These are phyloP conservation scores for Aphelinus certus DNA, from an alignment of 1,140 invertebrate species.

Conservation along the genomic window DNA sequence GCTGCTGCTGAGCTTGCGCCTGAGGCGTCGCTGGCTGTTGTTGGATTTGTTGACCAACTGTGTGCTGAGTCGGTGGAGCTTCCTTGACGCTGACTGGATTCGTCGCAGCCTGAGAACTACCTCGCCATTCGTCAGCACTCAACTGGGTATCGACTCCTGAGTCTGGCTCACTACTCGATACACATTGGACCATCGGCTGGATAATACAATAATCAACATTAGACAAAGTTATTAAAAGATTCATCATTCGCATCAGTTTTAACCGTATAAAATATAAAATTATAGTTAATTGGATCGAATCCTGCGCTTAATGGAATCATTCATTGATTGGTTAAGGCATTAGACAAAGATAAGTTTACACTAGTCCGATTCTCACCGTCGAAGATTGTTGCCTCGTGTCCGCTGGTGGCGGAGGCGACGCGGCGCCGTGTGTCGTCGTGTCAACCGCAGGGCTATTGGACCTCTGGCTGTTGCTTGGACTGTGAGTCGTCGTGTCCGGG, in stretches of 20 bases:
- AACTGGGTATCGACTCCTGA: constrained; percentile 69
- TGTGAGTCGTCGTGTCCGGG: constrained; percentile 84
- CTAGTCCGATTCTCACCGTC: constrained; percentile 59
- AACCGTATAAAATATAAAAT: neutral
- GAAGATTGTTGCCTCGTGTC: constrained; percentile 65
- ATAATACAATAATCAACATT: constrained; percentile 43
- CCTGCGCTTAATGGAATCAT: too few species aligned
- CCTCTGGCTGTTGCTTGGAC: constrained; percentile 70
- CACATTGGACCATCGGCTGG: constrained; percentile 84
- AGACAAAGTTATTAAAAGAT: neutral
- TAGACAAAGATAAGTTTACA: too few species aligned
- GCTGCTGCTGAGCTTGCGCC: neutral
- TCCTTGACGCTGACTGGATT: constrained; percentile 59
- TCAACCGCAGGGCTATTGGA: constrained; percentile 66
- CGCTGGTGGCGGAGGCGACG: constrained; percentile 66
- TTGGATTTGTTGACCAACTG: neutral
- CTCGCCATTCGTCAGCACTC: constrained; percentile 59
- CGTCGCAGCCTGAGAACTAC: constrained; percentile 37
- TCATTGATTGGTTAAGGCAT: too few species aligned
- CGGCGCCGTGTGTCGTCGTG: constrained; percentile 65
- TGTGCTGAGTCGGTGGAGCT: constrained; percentile 50
- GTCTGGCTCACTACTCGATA: constrained; percentile 84
- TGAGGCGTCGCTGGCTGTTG: neutral
- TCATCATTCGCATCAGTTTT: neutral
- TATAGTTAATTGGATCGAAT: neutral